A percentile compares a stretch with the other conserved stretches of the same genome.
Conservation (phyloP, 2,888 invertebrate genomes). For the Geophilus truncorum region DNA sequence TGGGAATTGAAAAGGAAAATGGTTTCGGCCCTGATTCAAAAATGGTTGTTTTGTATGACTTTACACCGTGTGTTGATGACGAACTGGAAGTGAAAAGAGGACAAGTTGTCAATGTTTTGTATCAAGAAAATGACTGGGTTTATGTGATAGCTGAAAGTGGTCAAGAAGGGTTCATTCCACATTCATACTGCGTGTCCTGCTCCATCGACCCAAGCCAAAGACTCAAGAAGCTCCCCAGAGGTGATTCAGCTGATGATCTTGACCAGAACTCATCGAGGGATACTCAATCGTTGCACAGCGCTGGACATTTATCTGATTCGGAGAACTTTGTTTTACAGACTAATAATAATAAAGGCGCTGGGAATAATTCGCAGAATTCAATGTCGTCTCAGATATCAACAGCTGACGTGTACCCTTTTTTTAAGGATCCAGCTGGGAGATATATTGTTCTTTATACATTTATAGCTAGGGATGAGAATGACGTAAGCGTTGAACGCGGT, state of each 20-base stretch:
- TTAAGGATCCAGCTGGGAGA: slow-evolving; percentile 75
- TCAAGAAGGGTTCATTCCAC: slow-evolving; percentile 90
- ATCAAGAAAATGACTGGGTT: slow-evolving; percentile 95
- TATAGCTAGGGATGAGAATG: slow-evolving; percentile 87
- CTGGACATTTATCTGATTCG: slow-evolving; percentile 36
- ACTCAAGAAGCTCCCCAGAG: slow-evolving; percentile 81
- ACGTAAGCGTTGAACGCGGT: slow-evolving; percentile 85
- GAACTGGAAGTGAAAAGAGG: slow-evolving; percentile 86
- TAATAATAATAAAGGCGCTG: neutral
- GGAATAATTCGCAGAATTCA: slow-evolving; percentile 19
- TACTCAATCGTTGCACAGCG: slow-evolving; percentile 37
- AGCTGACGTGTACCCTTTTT: slow-evolving; percentile 57
- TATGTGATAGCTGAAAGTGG: slow-evolving; percentile 84
- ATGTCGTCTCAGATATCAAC: slow-evolving; percentile 44
- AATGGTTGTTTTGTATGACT: slow-evolving; percentile 91
- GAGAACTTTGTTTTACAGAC: slow-evolving; percentile 34
- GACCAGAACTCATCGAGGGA: slow-evolving; percentile 38
- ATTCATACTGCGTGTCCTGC: slow-evolving; percentile 85
- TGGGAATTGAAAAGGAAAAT: slow-evolving; percentile 88
- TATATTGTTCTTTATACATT: slow-evolving; percentile 91
- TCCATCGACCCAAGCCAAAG: slow-evolving; percentile 51
- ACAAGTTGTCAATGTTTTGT: slow-evolving; percentile 83
- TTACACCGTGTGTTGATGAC: slow-evolving; percentile 91
- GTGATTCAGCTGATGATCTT: slow-evolving; percentile 44
- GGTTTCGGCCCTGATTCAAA: slow-evolving; percentile 87